Evolutionary conservation across 1,140 invertebrate species (phyloP), one percentile per base, ranked within the genome.

Genomic region (Bombus confusus): DNA sequence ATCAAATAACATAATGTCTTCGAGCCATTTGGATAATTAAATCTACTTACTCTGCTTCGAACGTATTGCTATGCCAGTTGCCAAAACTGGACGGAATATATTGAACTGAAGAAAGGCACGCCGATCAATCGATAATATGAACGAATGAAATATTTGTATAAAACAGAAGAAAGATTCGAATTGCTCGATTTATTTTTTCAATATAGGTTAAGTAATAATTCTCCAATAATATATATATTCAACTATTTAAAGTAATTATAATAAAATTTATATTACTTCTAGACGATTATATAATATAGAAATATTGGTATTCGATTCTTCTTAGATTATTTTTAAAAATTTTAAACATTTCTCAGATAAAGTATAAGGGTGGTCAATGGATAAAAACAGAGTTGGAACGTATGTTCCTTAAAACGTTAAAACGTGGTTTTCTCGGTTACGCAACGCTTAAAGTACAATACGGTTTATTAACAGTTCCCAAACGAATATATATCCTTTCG

Each of bases 11-110:
- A 2, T 43, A 41, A 72, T 72, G 12, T 28, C 12, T 43, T 15
- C 3, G n/a, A 37, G 69, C 80, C n/a, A 81, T 59, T 64, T 81
- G n/a, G 39, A 64, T 64, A 64, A 81, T 74, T 81, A 81, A 73
- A 81, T 74, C 31, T 43, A 73, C n/a, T 39, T 73, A 47, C 39
- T 59, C 62, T 81, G 25, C 15, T 52, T 69, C 1, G 15, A 74
- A 62, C 15, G 57, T 57, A 81, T 64, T 47, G 22, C 39, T 47
- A 81, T 31, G n/a, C n/a, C 62, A n/a, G 39, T 74, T 81, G 80
- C 25, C 80, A 81, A 74, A 81, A 64, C 25, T 62, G 18, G 15
- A 62, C 3, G 39, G 43, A 39, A 43, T 10, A 28, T 59, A 72
- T 1, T n/a, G 34, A 18, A 18, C 0, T 10, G 34, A 68, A 9